phyloP scores from a whole-genome alignment of 2,797 vertebrate genomes.

The Falco naumanni region DNA sequence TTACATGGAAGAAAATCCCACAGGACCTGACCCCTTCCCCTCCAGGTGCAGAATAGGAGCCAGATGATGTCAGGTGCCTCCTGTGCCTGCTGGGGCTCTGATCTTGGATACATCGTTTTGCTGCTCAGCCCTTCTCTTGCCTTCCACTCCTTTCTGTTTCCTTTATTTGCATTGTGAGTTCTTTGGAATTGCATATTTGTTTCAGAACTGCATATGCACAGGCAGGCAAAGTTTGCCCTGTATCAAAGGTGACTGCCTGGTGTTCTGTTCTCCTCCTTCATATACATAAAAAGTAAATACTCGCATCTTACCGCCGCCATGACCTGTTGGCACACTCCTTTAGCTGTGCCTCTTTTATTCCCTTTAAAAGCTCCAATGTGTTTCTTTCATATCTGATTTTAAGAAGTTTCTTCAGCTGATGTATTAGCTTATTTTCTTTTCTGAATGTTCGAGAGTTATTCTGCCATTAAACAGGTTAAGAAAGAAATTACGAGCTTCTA shows the following conservation, averaged over 20 bases:
- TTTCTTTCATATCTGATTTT: not conserved
- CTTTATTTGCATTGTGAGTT: not conserved
- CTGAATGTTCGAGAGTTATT: not conserved
- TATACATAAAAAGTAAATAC: not conserved
- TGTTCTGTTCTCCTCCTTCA: not conserved
- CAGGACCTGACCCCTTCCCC: not conserved
- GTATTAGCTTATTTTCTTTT: not conserved
- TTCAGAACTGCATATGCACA: not conserved
- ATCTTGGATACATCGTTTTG: not conserved
- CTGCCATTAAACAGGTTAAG: not conserved
- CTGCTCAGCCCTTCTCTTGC: not conserved
- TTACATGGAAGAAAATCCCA: not conserved
- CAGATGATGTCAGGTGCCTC: not conserved
- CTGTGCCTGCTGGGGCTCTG: not conserved
- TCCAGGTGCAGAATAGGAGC: not conserved
- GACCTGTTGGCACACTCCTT: not conserved
- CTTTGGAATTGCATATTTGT: not conserved
- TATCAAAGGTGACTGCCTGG: not conserved
- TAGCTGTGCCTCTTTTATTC: not conserved
- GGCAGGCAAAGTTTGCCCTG: not conserved
- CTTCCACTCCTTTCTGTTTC: not conserved
- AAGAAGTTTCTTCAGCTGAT: not conserved
- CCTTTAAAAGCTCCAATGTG: not conserved
- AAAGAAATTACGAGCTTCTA: not conserved
- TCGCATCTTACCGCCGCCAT: not conserved